Evolutionary conservation across 1,140 invertebrate species (phyloP).

Genomic region (Maniola jurtina): DNA sequence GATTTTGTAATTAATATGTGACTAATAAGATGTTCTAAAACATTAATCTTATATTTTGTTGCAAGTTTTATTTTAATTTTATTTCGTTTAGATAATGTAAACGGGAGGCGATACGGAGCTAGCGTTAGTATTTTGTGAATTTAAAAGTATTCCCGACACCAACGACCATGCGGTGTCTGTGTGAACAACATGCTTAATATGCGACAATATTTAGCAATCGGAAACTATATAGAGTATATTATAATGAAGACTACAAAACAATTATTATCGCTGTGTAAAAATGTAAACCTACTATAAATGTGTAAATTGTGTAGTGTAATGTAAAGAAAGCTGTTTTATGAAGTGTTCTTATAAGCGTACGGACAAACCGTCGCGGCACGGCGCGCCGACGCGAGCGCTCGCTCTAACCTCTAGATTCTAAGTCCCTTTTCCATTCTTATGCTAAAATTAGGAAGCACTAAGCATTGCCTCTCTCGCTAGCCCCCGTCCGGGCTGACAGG

Average conservation of each 20-base stretch:
- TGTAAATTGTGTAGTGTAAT: constrained; percentile 78
- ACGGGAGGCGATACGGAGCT: constrained; percentile 37
- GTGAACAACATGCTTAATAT: constrained; percentile 68
- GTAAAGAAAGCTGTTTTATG: constrained; percentile 74
- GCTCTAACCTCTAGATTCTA: constrained; percentile 37
- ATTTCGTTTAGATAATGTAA: constrained; percentile 37
- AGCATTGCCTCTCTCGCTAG: constrained; percentile 32
- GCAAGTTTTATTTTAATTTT: constrained; percentile 45
- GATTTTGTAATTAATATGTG: constrained; percentile 49
- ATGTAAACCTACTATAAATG: constrained; percentile 76
- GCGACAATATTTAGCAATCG: constrained; percentile 77
- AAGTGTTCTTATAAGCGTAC: constrained; percentile 75
- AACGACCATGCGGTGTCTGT: constrained; percentile 50
- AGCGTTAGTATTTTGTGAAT: constrained; percentile 53
- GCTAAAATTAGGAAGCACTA: constrained; percentile 32
- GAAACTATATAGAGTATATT: constrained; percentile 73
- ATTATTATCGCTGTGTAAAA: constrained; percentile 77
- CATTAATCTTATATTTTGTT: constrained; percentile 48
- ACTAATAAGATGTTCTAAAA: constrained; percentile 58
- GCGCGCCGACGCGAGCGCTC: constrained; percentile 21
- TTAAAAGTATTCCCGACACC: constrained; percentile 50
- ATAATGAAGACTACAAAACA: constrained; percentile 72
- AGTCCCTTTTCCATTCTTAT: constrained; percentile 33
- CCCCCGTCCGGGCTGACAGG: constrained; percentile 5
- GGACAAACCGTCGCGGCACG: constrained; percentile 30